These are phyloP conservation scores for Lasioglossum calceatum DNA, from an alignment of 2,888 invertebrate genomes.

Conservation along the genomic window DNA sequence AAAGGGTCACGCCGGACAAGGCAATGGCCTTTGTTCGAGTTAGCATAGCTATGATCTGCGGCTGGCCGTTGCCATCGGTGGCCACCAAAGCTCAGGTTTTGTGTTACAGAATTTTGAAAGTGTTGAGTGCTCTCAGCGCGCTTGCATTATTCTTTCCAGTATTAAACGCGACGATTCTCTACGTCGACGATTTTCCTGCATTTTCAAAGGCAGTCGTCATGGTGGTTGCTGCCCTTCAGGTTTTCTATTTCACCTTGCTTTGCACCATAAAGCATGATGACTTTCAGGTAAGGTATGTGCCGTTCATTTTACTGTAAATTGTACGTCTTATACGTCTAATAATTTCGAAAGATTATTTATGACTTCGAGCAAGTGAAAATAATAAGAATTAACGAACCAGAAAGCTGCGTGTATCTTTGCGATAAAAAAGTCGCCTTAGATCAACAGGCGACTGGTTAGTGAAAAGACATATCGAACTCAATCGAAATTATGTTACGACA, in stretches of 20 bases:
- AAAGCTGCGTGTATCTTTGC: too few species aligned
- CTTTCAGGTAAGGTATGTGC: constrained; percentile 55
- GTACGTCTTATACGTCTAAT: too few species aligned
- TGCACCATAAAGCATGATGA: constrained; percentile 26
- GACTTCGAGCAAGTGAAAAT: too few species aligned
- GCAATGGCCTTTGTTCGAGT: constrained; percentile 54
- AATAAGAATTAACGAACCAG: too few species aligned
- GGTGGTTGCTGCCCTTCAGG: background rate
- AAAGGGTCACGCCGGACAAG: constrained; percentile 28
- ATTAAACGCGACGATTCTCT: constrained; percentile 27
- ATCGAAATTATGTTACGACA: too few species aligned
- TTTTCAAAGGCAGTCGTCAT: constrained; percentile 45
- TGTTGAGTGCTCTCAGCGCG: constrained; percentile 11
- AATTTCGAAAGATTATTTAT: too few species aligned
- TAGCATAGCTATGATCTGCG: constrained; percentile 42
- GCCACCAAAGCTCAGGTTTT: constrained; percentile 19
- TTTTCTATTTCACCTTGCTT: too few species aligned
- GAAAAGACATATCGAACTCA: too few species aligned
- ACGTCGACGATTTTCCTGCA: constrained; percentile 19
- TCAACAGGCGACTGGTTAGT: too few species aligned
- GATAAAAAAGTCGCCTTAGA: too few species aligned
- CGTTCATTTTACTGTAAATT: background rate
- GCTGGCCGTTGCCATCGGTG: constrained; percentile 60
- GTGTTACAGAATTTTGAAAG: constrained; percentile 2
- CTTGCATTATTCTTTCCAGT: constrained; percentile 37